Base-by-base conservation (phyloP, 2,113 vertebrate species). In the Clarias magur region DNA sequence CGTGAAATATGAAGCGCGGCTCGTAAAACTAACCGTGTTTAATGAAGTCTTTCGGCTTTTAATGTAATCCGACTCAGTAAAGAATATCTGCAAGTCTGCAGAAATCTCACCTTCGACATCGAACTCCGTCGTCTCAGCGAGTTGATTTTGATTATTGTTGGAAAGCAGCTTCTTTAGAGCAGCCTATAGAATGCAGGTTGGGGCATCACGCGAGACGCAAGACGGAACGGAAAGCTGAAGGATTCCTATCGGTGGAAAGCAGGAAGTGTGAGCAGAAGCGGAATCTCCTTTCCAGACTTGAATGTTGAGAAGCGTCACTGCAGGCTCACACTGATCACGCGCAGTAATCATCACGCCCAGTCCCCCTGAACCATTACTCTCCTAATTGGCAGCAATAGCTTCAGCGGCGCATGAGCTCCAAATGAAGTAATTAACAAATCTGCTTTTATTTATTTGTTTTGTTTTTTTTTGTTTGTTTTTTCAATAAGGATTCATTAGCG, bases 1-100 rank as follows among this genome's bases (percentile, higher is more conserved):
- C 34, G 86, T 83, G 88, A 87, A 89, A 89, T 85, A 83, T 75
- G 86, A 87, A 88, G 68, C 57, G 30, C 23, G 62, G 82, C 84
- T 87, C 89, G 86, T 88, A 89, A 90, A 90, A 86, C 70, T 63
- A 88, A 48, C 48, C 48, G 7, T 8, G 48, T 48, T 48, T 48
- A 48, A 90, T 60, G 80, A 86, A 79, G 86, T 86, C 73, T 90
- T 90, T 83, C n/a, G 78, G 80, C 86, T 80, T 63, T 23, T 17
- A 38, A 3, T 3, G 73, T 86, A 53, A 84, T 65, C 70, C 60
- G 82, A 88, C 27, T 65, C 80, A 42, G 15, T 87, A 75, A 70
- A 65, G 27, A 59, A 72, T 81, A 85, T 83, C 67, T 73, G 68
- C 42, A 73, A 42, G 57, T 68, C 80, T 83, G 38, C 80, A 60